phyloP scores from a whole-genome alignment of 2,888 invertebrate genomes.

The Priocnemis perturbator region DNA sequence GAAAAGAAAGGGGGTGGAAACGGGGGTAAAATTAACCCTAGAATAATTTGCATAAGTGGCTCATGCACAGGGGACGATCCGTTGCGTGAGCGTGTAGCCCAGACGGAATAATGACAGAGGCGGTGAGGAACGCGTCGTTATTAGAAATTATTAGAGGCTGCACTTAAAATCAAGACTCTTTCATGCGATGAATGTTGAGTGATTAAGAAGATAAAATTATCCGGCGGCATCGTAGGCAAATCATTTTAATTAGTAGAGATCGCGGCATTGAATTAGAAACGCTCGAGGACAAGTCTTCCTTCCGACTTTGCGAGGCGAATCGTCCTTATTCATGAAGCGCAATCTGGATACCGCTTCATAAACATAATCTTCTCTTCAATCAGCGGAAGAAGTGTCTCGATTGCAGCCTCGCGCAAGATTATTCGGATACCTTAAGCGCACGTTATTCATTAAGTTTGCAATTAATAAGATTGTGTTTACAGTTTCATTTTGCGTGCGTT shows the following conservation, averaged over 20 bases:
- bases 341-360: conserved; percentile 47
- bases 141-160: conserved; percentile 72
- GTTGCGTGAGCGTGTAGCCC: conserved; percentile 43
- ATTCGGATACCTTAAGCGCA: background rate
- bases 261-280: conserved; percentile 47
- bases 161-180: conserved; percentile 74
- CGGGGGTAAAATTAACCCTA: conserved; percentile 60
- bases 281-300: too few relatives aligned
- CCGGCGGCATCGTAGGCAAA: conserved; percentile 58
- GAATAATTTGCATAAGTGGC: conserved; percentile 70
- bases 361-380: conserved; percentile 38
- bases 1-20: conserved; percentile 5
- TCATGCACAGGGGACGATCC: conserved; percentile 41
- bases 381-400: too few relatives aligned
- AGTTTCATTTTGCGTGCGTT: too few relatives aligned
- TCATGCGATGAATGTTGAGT: conserved; percentile 72
- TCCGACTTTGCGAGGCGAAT: too few relatives aligned
- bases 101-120: conserved; percentile 61
- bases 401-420: too few relatives aligned
- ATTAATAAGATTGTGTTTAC: conserved; percentile 23
- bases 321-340: conserved; percentile 23
- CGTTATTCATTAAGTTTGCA: conserved; percentile 36
- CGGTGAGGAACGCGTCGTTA: conserved; percentile 62
- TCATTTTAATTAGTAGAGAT: conserved; percentile 66
- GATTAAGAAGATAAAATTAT: conserved; percentile 70